Evolutionary conservation across 1,140 invertebrate species (phyloP).

Genomic region (Diuraphis noxia): DNA sequence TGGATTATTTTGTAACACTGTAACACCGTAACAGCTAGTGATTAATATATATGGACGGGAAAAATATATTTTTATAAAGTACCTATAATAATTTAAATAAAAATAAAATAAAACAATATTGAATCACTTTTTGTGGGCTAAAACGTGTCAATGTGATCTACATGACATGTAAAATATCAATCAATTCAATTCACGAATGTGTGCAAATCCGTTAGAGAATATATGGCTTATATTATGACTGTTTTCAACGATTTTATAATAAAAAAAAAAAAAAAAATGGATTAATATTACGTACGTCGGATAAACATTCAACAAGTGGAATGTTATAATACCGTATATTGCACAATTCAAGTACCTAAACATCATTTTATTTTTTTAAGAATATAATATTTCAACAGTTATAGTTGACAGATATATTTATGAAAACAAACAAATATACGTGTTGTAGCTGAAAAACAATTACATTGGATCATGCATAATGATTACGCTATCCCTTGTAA

Average conservation of each 20-base stretch:
- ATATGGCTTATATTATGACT: neutral
- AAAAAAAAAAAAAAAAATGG: neutral
- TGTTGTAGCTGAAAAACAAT: neutral
- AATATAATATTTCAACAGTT: neutral
- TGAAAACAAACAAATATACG: neutral
- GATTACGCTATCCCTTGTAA: neutral
- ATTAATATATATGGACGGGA: neutral
- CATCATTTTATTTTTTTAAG: neutral
- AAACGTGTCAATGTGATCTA: neutral
- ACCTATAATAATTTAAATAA: neutral
- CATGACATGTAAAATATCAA: neutral
- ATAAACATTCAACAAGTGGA: slow-evolving; percentile 7
- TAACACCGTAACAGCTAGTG: no score
- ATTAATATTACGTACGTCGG: neutral
- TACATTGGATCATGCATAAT: neutral
- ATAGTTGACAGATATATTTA: neutral
- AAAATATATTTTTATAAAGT: neutral
- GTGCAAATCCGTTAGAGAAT: neutral
- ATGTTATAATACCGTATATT: neutral
- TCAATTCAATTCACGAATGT: neutral
- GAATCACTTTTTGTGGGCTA: neutral
- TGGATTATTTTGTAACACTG: neutral
- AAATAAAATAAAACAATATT: neutral
- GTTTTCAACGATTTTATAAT: neutral
- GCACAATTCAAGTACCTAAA: neutral